Evolutionary conservation across 1,140 invertebrate genomes (phyloP).

Genomic region (Cataglyphis hispanica): DNA sequence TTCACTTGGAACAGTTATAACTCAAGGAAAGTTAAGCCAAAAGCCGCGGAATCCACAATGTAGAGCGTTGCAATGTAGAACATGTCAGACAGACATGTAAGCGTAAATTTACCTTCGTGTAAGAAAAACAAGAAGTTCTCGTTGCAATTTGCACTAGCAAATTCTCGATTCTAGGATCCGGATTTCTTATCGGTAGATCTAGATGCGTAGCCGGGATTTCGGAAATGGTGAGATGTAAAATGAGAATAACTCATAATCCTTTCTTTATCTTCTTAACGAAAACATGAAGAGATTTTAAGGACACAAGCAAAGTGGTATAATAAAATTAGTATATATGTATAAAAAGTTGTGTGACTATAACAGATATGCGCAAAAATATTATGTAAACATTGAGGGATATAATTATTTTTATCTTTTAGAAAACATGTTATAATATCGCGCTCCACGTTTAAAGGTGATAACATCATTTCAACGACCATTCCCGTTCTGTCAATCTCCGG

Average conservation of each 20-base stretch:
- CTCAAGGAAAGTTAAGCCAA: conserved; percentile 49
- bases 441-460: conserved; percentile 2
- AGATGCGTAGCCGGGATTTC: background rate
- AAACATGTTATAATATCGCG: background rate
- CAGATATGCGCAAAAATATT: background rate
- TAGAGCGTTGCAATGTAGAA: conserved; percentile 39
- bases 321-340: background rate
- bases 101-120: conserved; percentile 55
- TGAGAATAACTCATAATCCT: conserved; percentile 11
- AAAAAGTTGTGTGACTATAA: background rate
- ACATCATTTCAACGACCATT: background rate
- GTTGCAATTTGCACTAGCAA: conserved; percentile 40
- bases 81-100: conserved; percentile 38
- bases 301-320: background rate
- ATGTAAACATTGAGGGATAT: conserved; percentile 1
- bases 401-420: conserved; percentile 4
- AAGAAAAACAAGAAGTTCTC: conserved; percentile 63
- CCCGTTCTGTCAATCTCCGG: background rate
- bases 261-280: conserved; percentile 2
- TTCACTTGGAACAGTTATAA: conserved; percentile 19
- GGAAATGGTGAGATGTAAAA: background rate
- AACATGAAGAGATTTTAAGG: background rate
- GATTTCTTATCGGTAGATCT: conserved; percentile 17
- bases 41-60: conserved; percentile 15
- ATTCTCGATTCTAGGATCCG: background rate